A percentile compares a stretch with the other conserved stretches of the same genome.
phyloP scores from a whole-genome alignment of 1,140 invertebrate species.

The Pygmarrhopalites habei region DNA sequence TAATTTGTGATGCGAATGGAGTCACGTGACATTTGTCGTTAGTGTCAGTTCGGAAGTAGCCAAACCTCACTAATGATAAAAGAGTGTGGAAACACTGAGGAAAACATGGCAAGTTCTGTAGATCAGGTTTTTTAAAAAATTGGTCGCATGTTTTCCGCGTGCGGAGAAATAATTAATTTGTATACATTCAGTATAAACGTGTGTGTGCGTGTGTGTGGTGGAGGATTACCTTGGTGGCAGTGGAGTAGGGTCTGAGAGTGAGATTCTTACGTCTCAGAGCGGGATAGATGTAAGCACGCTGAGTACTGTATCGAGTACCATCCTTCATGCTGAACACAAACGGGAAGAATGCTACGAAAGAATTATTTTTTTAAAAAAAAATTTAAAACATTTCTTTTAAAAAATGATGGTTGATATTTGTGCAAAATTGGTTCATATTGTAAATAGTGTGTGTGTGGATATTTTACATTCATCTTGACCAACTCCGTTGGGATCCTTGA shows the following conservation, averaged over 20 bases:
- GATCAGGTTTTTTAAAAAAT: background rate
- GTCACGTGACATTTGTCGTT: too few relatives aligned
- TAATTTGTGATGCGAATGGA: too few relatives aligned
- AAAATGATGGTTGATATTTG: background rate
- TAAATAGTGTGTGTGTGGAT: background rate
- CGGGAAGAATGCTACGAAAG: conserved; percentile 19
- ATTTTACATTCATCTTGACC: conserved; percentile 24
- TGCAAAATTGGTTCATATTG: background rate
- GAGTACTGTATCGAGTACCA: conserved; percentile 25
- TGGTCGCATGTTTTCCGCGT: background rate
- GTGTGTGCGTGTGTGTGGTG: too few relatives aligned
- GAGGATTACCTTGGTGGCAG: conserved; percentile 25
- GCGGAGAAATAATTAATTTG: too few relatives aligned
- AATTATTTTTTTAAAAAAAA: background rate
- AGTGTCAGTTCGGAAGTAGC: too few relatives aligned
- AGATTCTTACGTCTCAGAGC: conserved; percentile 18
- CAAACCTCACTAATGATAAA: too few relatives aligned
- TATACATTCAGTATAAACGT: too few relatives aligned
- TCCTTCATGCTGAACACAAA: conserved; percentile 29
- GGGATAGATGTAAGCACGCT: conserved; percentile 28
- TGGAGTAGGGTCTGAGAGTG: conserved; percentile 11
- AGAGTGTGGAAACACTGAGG: background rate
- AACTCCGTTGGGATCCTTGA: conserved; percentile 68
- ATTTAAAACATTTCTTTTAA: background rate
- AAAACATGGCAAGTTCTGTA: background rate